These are phyloP conservation scores for Drosophila seclusa DNA, from an alignment of 2,888 invertebrate genomes.

Conservation along the genomic window DNA sequence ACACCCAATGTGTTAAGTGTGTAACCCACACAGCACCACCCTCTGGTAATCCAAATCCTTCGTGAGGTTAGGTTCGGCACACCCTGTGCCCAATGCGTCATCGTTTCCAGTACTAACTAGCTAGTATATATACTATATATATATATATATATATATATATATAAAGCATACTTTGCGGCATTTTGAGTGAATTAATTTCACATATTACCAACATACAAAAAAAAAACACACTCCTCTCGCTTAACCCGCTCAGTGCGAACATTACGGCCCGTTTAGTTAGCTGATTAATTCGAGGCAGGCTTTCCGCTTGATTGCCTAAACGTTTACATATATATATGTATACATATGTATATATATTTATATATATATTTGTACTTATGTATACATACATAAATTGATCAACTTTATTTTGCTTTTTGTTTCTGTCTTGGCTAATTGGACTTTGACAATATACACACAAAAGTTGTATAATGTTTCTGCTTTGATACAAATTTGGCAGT, in stretches of 20 bases:
- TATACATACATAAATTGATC: not conserved
- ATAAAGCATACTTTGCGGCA: conserved; percentile 65
- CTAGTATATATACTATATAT: not conserved
- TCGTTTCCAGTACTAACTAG: conserved; percentile 25
- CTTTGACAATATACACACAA: conserved; percentile 17
- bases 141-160: conserved; percentile 14
- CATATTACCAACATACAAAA: conserved; percentile 31
- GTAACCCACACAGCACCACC: too few species aligned
- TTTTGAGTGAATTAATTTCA: conserved; percentile 75
- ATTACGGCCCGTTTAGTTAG: conserved; percentile 52
- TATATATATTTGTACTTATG: not conserved
- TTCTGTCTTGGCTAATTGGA: conserved; percentile 27
- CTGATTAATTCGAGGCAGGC: conserved; percentile 40
- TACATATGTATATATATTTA: not conserved
- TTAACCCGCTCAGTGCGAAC: conserved; percentile 14
- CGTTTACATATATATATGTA: not conserved
- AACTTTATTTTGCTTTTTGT: conserved; percentile 30
- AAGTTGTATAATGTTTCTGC: conserved; percentile 11
- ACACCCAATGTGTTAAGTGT: conserved; percentile 25
- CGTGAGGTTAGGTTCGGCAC: conserved; percentile 34
- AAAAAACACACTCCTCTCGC: conserved; percentile 1
- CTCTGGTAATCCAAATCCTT: conserved; percentile 27
- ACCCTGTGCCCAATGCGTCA: conserved; percentile 56
- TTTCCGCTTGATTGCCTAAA: conserved; percentile 29
- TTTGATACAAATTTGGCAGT: not conserved